Percentiles rank a stretch among this genome's conserved stretches.
phyloP scores from a whole-genome alignment of 1,140 invertebrate species.

The Leptinotarsa undecemlineata region DNA sequence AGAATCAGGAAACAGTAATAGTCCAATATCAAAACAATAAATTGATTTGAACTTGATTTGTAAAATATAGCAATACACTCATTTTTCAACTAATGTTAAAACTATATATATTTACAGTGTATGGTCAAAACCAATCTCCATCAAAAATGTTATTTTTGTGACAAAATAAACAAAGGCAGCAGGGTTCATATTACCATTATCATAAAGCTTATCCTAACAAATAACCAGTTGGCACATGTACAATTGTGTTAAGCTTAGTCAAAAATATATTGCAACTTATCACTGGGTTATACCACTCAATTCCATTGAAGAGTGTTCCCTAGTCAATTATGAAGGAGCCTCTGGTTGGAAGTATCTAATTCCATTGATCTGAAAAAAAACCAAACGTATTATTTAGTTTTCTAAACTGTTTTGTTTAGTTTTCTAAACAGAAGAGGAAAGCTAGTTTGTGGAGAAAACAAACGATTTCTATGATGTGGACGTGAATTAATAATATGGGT shows the following conservation, averaged over 20 bases:
- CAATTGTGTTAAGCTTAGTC: conserved; percentile 38
- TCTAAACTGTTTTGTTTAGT: no score
- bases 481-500: no score
- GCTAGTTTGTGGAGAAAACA: no score
- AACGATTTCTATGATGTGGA: no score
- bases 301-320: neutral
- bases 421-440: no score
- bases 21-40: no score
- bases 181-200: neutral
- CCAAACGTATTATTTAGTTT: neutral
- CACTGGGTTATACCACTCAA: conserved; percentile 36
- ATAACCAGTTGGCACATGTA: conserved; percentile 44
- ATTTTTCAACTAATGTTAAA: neutral
- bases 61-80: neutral
- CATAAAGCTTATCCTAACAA: neutral
- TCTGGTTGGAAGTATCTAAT: conserved; percentile 72
- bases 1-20: no score
- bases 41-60: no score
- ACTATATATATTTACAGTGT: neutral
- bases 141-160: neutral
- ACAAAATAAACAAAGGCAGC: neutral
- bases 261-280: conserved; percentile 51
- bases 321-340: conserved; percentile 50
- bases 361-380: conserved; percentile 71
- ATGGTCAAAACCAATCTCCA: neutral